A percentile compares a stretch with the other conserved stretches of the same genome.
Evolutionary conservation across 2,888 invertebrate genomes (phyloP).

Genomic region (Torymus texanus): DNA sequence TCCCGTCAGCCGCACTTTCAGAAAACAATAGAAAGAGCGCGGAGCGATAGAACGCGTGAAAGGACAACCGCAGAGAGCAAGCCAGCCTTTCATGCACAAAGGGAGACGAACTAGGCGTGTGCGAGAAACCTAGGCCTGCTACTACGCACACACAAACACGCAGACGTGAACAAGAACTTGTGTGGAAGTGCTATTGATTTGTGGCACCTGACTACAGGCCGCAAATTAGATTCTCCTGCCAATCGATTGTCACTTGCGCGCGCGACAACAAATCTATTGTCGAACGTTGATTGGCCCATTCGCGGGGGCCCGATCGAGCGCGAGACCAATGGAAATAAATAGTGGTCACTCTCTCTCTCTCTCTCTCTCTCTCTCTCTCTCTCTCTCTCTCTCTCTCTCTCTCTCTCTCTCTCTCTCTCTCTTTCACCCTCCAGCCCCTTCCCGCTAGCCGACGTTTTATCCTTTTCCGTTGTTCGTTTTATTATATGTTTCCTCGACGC

Average conservation of each 20-base stretch:
- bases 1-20: too few relatives aligned
- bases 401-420: slow-evolving; percentile 12
- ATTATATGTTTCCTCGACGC: background rate
- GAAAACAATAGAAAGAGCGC: too few relatives aligned
- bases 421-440: background rate
- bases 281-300: slow-evolving; percentile 60
- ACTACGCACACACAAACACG: too few relatives aligned
- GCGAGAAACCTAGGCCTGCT: too few relatives aligned
- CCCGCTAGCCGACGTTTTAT: background rate
- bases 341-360: slow-evolving; percentile 1
- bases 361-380: background rate
- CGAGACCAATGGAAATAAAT: slow-evolving; percentile 56
- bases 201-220: slow-evolving; percentile 59
- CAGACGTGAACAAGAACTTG: too few relatives aligned
- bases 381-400: background rate
- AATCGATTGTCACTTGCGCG: slow-evolving; percentile 59
- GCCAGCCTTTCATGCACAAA: background rate
- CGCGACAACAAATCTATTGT: slow-evolving; percentile 59
- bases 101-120: background rate
- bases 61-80: background rate
- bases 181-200: slow-evolving; percentile 62
- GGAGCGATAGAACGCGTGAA: background rate
- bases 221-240: slow-evolving; percentile 62
- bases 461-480: background rate
- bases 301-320: slow-evolving; percentile 46